Evolutionary conservation across 2,888 invertebrate species (phyloP), one percentile per base, ranked within the genome.

Genomic region (Limenitis camilla): DNA sequence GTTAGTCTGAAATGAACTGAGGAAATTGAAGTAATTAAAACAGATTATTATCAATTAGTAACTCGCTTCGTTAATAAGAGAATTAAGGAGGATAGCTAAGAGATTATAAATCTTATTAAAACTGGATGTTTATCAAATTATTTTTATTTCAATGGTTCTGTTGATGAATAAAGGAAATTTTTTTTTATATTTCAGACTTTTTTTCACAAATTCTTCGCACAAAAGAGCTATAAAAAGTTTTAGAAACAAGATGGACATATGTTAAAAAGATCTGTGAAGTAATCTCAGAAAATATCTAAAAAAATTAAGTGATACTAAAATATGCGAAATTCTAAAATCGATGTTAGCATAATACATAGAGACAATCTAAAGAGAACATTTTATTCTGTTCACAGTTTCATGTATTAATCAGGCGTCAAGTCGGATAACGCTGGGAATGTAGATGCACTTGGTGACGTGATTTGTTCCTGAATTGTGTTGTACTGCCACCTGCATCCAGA

Each of bases 391-490:
- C 29, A 29, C n/a, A 6, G 28, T 5, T 28, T 10, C 33, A 10
- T 44, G 49, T 45, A 55, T 52, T 49, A 52, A 49, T 55, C 52
- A 45, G 29, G 11, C 45, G 55, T 52, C 55, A 46, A 36, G 29
- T 35, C 35, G 35, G 10, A 45, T 35, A 45, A 29, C 44, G 29
- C 8, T 29, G 51, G 40, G 49, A 39, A 42, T 49, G 39, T 40
- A 49, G 19, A 7, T 44, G 19, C 19, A 19, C 19, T 19, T 35
- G 52, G 47, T 57, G 67, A 65, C 66, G 68, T 80, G 71, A 82
- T 83, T 84, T 80, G 76, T 80, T 76, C 72, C 44, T 63, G 75
- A 77, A 83, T 84, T 83, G 81, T 78, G 80, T 81, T 82, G 79
- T 82, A 73, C 73, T 72, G 69, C 72, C 81, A 83, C 79, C 82